Base-by-base conservation (phyloP, 2,888 invertebrate genomes). In the Linyphia triangularis region DNA sequence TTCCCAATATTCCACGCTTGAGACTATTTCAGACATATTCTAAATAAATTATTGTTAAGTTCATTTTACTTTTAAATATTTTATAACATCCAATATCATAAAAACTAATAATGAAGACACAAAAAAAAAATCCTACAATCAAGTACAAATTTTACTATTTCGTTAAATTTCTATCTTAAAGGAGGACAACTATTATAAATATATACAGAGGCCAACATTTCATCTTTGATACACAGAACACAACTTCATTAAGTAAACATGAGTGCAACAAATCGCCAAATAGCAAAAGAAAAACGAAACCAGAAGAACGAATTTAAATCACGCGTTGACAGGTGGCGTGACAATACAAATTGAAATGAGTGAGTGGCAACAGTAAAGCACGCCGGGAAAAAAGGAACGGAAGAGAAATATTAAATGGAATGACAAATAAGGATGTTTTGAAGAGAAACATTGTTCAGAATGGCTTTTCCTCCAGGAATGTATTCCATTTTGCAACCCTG, bases 361-460 rank as follows among this genome's bases (percentile, higher is more conserved):
- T 16, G 63, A 4, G n/a, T 26, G 22, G 33, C 30, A 16, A 40
- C 37, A 16, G 57, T 16, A 59, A 43, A 26, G 24, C 51, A 24
- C 19, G 57, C 69, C 26, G 51, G 30, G n/a, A 63, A 26, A 33
- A 63, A 61, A 40, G 28, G 9, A 22, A 13, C 19, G 16, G 10
- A 19, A n/a, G 26, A 63, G 40, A 77, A 51, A 79, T 51, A 59
- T 72, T 61, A 82, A 70, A 82, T 82, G 59, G 70, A 82, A 82
- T 70, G 82, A 82, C 70, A 82, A 82, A 82, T 82, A 72, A 72
- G 72, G 61, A 82, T 82, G 82, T 82, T 82, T 82, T 72, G 24
- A 82, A 70, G 61, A 57, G 70, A 82, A 82, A 82, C 79, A 81
- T 81, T 43, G 69, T 43, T 19, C 67, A 19, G 30, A 43, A 79